Evolutionary conservation across 2,113 vertebrate genomes (phyloP).

Genomic region (Ciconia stormi): DNA sequence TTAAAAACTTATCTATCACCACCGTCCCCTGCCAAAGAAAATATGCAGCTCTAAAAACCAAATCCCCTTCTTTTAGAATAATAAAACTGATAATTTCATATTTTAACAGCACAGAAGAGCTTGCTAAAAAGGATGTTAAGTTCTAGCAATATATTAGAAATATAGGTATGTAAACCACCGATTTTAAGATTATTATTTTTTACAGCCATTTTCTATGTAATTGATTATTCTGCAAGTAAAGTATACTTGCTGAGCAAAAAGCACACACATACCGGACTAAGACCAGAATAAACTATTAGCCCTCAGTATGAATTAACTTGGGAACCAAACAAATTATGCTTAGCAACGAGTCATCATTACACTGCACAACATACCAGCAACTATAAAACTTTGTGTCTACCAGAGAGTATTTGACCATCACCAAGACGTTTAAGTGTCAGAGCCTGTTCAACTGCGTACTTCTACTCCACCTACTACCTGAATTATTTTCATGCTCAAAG

Average conservation of each 20-base stretch:
- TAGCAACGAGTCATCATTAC: neutral
- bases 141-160: neutral
- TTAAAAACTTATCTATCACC: neutral
- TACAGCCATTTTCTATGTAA: neutral
- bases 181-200: neutral
- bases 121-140: neutral
- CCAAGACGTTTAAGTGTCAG: accelerated
- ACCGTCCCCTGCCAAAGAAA: neutral
- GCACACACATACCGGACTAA: accelerated
- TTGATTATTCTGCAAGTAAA: neutral
- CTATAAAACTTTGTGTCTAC: neutral
- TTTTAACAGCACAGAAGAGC: neutral
- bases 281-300: neutral
- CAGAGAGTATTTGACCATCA: neutral
- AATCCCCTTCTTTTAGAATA: neutral
- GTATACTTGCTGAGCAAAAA: neutral
- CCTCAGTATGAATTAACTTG: neutral
- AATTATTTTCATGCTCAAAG: neutral
- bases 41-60: neutral
- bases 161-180: neutral
- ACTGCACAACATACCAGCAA: neutral
- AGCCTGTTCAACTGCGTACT: accelerated
- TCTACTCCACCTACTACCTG: neutral
- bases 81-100: neutral
- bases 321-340: neutral